Percentiles rank a stretch among this genome's conserved stretches.
phyloP scores from a whole-genome alignment of 1,140 invertebrate species.

The Camponotus pennsylvanicus region DNA sequence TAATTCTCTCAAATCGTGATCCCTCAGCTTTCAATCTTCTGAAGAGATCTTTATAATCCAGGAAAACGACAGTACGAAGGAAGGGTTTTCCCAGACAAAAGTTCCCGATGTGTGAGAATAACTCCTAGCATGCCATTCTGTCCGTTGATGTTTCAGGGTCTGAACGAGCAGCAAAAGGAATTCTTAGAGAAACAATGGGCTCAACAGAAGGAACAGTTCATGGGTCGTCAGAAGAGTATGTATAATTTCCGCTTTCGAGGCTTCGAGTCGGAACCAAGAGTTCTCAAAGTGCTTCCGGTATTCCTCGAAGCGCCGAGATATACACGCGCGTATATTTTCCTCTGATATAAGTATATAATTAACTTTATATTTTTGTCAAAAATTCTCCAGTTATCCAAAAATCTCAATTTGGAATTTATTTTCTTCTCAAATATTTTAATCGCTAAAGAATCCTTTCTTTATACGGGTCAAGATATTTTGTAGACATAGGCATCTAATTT shows the following conservation, averaged over 20 bases:
- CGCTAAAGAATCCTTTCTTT: background rate
- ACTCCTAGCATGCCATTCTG: conserved; percentile 83
- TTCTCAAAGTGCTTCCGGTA: background rate
- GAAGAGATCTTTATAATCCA: conserved; percentile 32
- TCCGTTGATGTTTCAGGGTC: conserved; percentile 89
- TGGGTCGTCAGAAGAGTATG: conserved; percentile 95
- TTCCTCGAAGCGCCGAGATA: conserved; percentile 12
- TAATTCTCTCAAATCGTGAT: conserved; percentile 22
- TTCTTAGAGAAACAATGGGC: conserved; percentile 94
- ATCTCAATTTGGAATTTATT: background rate
- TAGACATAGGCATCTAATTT: background rate
- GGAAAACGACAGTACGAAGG: conserved; percentile 55
- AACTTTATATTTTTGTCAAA: background rate
- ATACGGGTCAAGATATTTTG: background rate
- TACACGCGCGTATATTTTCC: too few species aligned
- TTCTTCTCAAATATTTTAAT: too few species aligned
- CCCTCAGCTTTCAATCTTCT: conserved; percentile 2
- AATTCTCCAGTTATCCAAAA: background rate
- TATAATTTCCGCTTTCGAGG: conserved; percentile 72
- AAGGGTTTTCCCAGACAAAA: conserved; percentile 31
- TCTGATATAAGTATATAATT: background rate
- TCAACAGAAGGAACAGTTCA: conserved; percentile 94
- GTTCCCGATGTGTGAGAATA: conserved; percentile 73
- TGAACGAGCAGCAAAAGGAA: conserved; percentile 94
- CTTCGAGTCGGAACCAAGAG: background rate